Percentiles rank a stretch among this genome's conserved stretches.
Evolutionary conservation across 2,888 invertebrate species (phyloP).

Genomic region (Caprella mutica): DNA sequence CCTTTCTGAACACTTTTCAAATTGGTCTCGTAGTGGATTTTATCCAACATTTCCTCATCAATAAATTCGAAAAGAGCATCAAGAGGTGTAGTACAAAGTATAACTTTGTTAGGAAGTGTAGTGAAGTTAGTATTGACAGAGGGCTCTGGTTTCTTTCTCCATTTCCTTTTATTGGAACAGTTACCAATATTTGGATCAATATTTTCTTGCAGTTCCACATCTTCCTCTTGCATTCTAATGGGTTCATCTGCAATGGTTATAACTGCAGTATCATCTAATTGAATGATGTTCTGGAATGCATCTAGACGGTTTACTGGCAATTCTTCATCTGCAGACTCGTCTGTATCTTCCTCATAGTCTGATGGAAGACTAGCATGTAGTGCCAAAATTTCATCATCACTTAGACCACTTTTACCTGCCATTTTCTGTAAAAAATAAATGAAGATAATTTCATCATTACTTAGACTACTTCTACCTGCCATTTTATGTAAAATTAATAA

Average conservation of each 20-base stretch:
- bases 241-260: not conserved
- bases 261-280: not conserved
- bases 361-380: not conserved
- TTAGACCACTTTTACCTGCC: not conserved
- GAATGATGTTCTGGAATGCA: too few species aligned
- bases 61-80: not conserved
- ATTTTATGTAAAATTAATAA: too few species aligned
- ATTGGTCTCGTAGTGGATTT: not conserved
- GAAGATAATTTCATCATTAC: too few species aligned
- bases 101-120: too few species aligned
- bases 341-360: not conserved
- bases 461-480: too few species aligned
- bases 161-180: not conserved
- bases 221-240: too few species aligned
- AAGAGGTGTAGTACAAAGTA: not conserved
- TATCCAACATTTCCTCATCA: not conserved
- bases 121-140: too few species aligned
- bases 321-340: not conserved
- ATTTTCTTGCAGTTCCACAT: too few species aligned
- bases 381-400: not conserved
- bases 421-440: not conserved
- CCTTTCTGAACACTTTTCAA: not conserved
- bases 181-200: too few species aligned
- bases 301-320: too few species aligned
- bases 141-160: constrained; percentile 1